Conservation (phyloP, 2,113 vertebrate genomes). For the Opisthocomus hoazin region DNA sequence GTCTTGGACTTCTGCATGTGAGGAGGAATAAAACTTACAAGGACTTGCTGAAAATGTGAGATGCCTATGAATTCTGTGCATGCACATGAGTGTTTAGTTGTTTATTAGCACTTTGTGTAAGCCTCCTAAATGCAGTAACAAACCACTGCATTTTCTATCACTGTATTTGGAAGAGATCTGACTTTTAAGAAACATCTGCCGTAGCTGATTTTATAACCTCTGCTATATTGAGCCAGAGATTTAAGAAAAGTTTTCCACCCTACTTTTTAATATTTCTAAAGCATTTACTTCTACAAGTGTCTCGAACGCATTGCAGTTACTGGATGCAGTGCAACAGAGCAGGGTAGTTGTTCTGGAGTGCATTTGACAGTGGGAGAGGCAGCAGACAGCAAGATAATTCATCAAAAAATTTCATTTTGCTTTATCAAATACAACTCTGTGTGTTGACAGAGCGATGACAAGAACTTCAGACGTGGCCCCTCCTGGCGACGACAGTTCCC, state of each 20-base stretch:
- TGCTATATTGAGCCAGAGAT: not conserved
- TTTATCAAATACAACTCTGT: not conserved
- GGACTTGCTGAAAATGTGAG: not conserved
- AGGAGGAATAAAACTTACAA: not conserved
- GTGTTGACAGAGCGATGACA: slow-evolving; percentile 82
- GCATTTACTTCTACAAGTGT: not conserved
- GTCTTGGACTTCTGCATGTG: not conserved
- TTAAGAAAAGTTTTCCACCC: not conserved
- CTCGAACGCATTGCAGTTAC: not conserved
- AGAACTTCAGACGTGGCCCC: slow-evolving; percentile 88
- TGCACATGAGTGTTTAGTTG: not conserved
- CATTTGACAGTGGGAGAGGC: not conserved
- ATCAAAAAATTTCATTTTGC: not conserved
- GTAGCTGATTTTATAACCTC: not conserved
- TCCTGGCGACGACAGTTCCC: slow-evolving; percentile 97
- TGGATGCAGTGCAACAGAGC: not conserved
- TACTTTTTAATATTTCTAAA: not conserved
- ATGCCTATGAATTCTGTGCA: not conserved
- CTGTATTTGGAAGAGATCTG: not conserved
- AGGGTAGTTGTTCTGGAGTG: not conserved
- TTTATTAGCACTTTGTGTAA: not conserved
- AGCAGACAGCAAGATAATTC: not conserved
- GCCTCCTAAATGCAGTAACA: not conserved
- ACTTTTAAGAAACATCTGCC: not conserved
- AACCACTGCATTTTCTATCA: not conserved